These are phyloP conservation scores for Lochmaea crataegi DNA, from an alignment of 2,888 invertebrate genomes.

Conservation along the genomic window DNA sequence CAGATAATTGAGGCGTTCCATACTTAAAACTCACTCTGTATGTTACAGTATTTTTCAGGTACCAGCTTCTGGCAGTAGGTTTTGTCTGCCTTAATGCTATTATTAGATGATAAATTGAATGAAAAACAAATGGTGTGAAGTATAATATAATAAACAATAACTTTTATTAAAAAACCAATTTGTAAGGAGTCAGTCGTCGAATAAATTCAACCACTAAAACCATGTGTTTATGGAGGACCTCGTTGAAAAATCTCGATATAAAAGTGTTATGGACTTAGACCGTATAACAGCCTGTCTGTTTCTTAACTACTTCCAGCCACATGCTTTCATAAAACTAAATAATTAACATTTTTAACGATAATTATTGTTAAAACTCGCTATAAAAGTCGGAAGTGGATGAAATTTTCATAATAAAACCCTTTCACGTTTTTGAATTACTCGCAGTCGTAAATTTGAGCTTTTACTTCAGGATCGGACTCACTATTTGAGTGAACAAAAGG, in stretches of 20 bases:
- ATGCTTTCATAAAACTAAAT: slow-evolving; percentile 42
- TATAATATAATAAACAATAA: background rate
- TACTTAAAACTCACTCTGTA: no score
- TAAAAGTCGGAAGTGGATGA: slow-evolving; percentile 52
- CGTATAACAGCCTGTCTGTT: slow-evolving; percentile 35
- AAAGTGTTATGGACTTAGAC: slow-evolving; percentile 25
- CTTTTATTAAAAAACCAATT: slow-evolving; percentile 18
- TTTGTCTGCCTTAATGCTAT: background rate
- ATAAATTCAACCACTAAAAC: slow-evolving; percentile 23
- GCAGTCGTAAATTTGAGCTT: slow-evolving; percentile 40
- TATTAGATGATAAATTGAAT: background rate
- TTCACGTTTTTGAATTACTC: slow-evolving; percentile 46
- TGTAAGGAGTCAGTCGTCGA: slow-evolving; percentile 28
- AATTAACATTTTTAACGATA: slow-evolving; percentile 45
- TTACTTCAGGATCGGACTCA: slow-evolving; percentile 22
- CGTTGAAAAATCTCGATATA: slow-evolving; percentile 30
- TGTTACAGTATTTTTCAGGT: no score
- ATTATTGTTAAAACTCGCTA: slow-evolving; percentile 48
- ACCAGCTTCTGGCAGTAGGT: no score
- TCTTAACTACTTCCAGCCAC: slow-evolving; percentile 33
- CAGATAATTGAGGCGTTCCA: no score
- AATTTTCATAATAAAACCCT: slow-evolving; percentile 51
- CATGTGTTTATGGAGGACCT: slow-evolving; percentile 22
- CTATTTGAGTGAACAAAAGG: background rate
- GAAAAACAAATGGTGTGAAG: background rate